Base-by-base conservation (phyloP, 2,888 invertebrate species). In the Campopleginae sp. region DNA sequence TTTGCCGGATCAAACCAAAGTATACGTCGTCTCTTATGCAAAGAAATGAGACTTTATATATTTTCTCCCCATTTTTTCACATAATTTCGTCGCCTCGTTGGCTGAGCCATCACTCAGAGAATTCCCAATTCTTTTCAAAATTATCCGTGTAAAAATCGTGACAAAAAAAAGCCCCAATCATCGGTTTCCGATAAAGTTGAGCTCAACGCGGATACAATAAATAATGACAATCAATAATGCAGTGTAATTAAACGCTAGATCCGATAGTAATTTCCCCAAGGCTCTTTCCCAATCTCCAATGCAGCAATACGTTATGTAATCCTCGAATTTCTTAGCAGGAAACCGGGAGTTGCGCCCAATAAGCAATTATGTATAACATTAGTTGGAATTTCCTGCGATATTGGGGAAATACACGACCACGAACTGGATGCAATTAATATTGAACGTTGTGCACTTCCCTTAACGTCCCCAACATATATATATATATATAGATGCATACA, bases 401-500 rank as follows among this genome's bases (percentile, higher is more conserved):
- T 71, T 23, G 44, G 38, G 61, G 72, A 77, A 80, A 72, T 58
- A 12, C 70, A 71, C 61, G 77, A 78, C 66, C 81, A 74, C 27
- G 38, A 65, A 78, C 61, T 27, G 72, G 66, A 58, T 51, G 63
- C 84, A 81, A 85, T 78, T 78, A 78, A 68, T 77, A 77, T 78
- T 51, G 70, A 75, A 65, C 66, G 61, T 3, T 42, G 72, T 70
- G 44, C 33, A 17, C 65, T 31, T 61, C 46, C 72, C 77, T 80
- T 78, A 84, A 78, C 74, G 70, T 61, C 23, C n/a, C 27, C 19
- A 8, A 61, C 4, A 31, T 23, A 51, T 38, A 48, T 61, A 31
- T n/a, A 54, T 17, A 54, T 63, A 46, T 12, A 44, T 23, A 31
- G 12, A 54, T 17, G 38, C 46, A 46, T 12, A 44, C 14, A 31